Percentiles rank a stretch among this genome's conserved stretches.
Evolutionary conservation across 2,113 vertebrate genomes (phyloP).

Genomic region (Chrysochloris asiatica): DNA sequence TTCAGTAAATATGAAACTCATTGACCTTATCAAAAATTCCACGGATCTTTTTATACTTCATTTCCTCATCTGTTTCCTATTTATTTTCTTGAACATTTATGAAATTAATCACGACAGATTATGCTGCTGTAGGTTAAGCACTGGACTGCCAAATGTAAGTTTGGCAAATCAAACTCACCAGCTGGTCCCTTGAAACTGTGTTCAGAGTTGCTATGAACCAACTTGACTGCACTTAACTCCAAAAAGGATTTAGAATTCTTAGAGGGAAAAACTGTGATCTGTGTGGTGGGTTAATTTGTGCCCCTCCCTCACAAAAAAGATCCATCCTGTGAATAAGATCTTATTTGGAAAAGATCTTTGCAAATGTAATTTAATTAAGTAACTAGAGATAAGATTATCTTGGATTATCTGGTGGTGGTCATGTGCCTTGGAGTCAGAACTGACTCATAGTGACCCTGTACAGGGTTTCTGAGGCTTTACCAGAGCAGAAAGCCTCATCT

Average conservation of each 20-base stretch:
- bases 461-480: no score
- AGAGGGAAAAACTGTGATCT: not conserved
- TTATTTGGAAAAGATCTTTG: not conserved
- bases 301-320: not conserved
- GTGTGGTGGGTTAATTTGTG: no score
- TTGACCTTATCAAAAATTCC: not conserved
- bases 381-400: not conserved
- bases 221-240: no score
- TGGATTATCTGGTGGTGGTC: slow-evolving; percentile 12
- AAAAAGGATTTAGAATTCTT: slow-evolving; percentile 24
- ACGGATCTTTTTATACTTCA: not conserved
- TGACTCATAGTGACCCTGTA: no score
- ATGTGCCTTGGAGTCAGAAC: no score
- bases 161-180: no score
- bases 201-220: no score
- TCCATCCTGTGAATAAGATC: not conserved
- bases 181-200: no score
- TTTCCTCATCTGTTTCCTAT: not conserved
- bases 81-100: slow-evolving; percentile 24
- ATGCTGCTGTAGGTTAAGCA: no score
- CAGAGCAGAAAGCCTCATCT: no score
- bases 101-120: not conserved
- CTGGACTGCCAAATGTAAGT: no score
- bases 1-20: not conserved
- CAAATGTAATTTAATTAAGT: not conserved